Evolutionary conservation across 1,140 invertebrate genomes (phyloP).

Genomic region (Bursaphelenchus mucronatus): DNA sequence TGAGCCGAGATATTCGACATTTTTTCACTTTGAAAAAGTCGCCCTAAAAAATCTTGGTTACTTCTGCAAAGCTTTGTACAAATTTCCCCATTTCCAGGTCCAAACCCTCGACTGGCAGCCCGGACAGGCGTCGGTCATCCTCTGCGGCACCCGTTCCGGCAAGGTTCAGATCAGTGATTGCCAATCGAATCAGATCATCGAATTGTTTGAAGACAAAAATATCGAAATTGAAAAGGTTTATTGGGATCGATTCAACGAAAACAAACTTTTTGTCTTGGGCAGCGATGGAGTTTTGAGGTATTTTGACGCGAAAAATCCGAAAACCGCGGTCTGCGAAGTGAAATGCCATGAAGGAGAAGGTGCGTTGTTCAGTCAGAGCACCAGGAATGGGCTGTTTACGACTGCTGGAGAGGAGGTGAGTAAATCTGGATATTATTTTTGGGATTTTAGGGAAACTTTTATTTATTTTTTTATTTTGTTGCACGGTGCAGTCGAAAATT

Average conservation of each 20-base stretch:
- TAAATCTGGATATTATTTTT: background rate
- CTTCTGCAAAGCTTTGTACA: too few relatives aligned
- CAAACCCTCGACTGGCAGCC: conserved; percentile 84
- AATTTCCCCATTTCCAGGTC: conserved; percentile 62
- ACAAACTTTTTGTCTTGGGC: conserved; percentile 69
- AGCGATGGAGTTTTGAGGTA: conserved; percentile 63
- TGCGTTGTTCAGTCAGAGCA: conserved; percentile 34
- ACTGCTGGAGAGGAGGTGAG: conserved; percentile 47
- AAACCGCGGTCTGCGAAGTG: conserved; percentile 72
- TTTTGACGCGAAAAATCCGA: conserved; percentile 72
- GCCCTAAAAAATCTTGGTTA: too few relatives aligned
- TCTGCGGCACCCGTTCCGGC: conserved; percentile 72
- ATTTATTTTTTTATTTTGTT: background rate
- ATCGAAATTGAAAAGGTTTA: conserved; percentile 80
- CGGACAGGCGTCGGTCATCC: conserved; percentile 73
- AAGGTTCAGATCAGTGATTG: conserved; percentile 62
- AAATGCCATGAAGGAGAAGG: conserved; percentile 72
- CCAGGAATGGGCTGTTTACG: conserved; percentile 36
- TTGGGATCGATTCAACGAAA: conserved; percentile 75
- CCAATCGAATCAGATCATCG: conserved; percentile 73
- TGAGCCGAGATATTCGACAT: too few relatives aligned
- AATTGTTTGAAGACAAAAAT: conserved; percentile 67
- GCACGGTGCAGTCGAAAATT: too few relatives aligned
- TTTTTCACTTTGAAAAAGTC: too few relatives aligned
- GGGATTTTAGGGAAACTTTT: background rate